Evolutionary conservation across 2,888 invertebrate genomes (phyloP), one percentile per base, ranked within the genome.

Genomic region (Blomia tropicalis): DNA sequence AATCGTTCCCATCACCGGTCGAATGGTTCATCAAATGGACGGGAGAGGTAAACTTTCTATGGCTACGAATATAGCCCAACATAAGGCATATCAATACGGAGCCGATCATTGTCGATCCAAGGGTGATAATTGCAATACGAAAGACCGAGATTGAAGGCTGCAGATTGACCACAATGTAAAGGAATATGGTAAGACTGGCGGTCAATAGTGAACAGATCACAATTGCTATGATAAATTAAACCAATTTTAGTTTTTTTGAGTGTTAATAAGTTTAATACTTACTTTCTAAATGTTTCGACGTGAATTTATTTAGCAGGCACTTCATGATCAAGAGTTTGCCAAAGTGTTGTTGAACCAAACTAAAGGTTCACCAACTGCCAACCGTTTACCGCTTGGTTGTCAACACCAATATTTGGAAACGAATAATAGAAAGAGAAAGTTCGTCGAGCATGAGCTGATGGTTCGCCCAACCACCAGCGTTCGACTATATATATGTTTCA

Each of bases 261-360:
- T n/a, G n/a, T n/a, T n/a, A n/a, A 41, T 41, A n/a, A 14, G n/a
- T 17, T 41, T n/a, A 41, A 41, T 14, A 47, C 51, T 47, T 47
- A 47, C 51, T 47, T 47, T 47, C 51, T 7, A 47, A n/a, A n/a
- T 47, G 51, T n/a, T 47, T 47, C n/a, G n/a, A n/a, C n/a, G 51
- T n/a, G 41, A 41, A 41, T n/a, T n/a, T 41, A 14, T 7, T n/a
- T 47, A 19, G 51, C 51, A 47, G 7, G 11, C 5, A 7, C 51
- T 14, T 14, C 51, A 47, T 41, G 41, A 17, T 41, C 14, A 41
- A n/a, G n/a, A n/a, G n/a, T n/a, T n/a, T n/a, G n/a, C n/a, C n/a
- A n/a, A n/a, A n/a, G n/a, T n/a, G n/a, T n/a, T n/a, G n/a, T n/a
- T n/a, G n/a, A n/a, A n/a, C n/a, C n/a, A n/a, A n/a, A n/a, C n/a